These are phyloP conservation scores for Monopis laevigella DNA, from an alignment of 2,888 invertebrate genomes.

Conservation along the genomic window DNA sequence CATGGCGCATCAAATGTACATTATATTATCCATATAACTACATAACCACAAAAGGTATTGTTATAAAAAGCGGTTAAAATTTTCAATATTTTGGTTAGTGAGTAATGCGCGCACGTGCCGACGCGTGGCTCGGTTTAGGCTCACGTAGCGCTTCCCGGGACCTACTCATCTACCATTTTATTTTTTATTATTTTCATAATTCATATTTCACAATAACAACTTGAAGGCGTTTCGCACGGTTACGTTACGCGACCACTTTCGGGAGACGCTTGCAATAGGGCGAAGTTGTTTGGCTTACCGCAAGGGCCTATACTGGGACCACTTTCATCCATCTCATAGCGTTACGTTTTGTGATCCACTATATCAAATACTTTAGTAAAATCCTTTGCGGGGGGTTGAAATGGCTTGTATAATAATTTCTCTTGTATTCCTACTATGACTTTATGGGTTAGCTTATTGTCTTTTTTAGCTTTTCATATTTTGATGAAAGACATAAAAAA, in stretches of 20 bases:
- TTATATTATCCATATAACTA: slow-evolving; percentile 8
- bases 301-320: slow-evolving; percentile 57
- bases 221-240: slow-evolving; percentile 66
- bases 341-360: slow-evolving; percentile 61
- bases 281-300: slow-evolving; percentile 37
- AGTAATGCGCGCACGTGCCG: slow-evolving; percentile 43
- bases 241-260: slow-evolving; percentile 59
- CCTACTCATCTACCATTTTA: slow-evolving; percentile 32
- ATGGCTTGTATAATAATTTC: slow-evolving; percentile 56
- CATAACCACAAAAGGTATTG: slow-evolving; percentile 6
- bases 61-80: slow-evolving; percentile 42
- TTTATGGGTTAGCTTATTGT: no score
- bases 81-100: slow-evolving; percentile 60
- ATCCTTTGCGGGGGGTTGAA: slow-evolving; percentile 50
- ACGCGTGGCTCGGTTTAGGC: slow-evolving; percentile 56
- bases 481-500: no score
- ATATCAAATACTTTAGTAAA: slow-evolving; percentile 61
- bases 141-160: slow-evolving; percentile 34
- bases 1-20: slow-evolving; percentile 7
- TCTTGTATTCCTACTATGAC: no score
- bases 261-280: slow-evolving; percentile 14
- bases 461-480: no score
- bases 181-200: slow-evolving; percentile 68
- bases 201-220: slow-evolving; percentile 65
- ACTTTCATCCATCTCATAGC: slow-evolving; percentile 44